phyloP scores from a whole-genome alignment of 2,888 invertebrate genomes.

The Alcis repandata region DNA sequence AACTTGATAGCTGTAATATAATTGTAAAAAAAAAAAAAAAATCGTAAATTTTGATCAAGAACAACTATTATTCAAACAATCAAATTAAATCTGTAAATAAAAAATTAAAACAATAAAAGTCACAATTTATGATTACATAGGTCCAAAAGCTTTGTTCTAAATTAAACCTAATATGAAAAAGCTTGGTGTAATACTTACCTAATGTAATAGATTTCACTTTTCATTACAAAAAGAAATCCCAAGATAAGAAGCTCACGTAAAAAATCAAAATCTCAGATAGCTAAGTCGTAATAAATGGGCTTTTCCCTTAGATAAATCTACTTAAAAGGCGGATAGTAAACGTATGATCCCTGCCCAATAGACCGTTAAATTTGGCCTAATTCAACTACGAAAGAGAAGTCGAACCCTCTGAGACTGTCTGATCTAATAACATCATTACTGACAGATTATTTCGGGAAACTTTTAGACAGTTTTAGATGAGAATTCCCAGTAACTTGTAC shows the following conservation, averaged over 20 bases:
- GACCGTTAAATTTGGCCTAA: conserved; percentile 40
- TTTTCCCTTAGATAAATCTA: conserved; percentile 37
- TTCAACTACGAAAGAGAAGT: conserved; percentile 39
- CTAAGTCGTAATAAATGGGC: conserved; percentile 16
- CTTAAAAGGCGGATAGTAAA: conserved; percentile 37
- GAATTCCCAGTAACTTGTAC: not conserved
- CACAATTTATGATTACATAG: no score
- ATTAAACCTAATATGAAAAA: no score
- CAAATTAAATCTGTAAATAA: no score
- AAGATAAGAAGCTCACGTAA: conserved; percentile 27
- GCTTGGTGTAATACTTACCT: not conserved
- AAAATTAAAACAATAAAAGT: no score
- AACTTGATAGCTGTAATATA: no score
- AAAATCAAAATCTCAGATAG: conserved; percentile 21
- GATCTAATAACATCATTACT: conserved; percentile 19
- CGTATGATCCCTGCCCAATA: conserved; percentile 34
- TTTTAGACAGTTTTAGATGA: not conserved
- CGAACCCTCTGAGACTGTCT: conserved; percentile 16
- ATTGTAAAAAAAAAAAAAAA: no score
- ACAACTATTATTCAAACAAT: no score
- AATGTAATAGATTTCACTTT: not conserved
- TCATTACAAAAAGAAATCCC: not conserved
- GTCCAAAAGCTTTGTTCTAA: no score
- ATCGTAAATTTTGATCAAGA: no score
- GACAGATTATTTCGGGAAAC: conserved; percentile 12